phyloP scores from a whole-genome alignment of 2,797 vertebrate genomes.

The Ctenopoma multispine region DNA sequence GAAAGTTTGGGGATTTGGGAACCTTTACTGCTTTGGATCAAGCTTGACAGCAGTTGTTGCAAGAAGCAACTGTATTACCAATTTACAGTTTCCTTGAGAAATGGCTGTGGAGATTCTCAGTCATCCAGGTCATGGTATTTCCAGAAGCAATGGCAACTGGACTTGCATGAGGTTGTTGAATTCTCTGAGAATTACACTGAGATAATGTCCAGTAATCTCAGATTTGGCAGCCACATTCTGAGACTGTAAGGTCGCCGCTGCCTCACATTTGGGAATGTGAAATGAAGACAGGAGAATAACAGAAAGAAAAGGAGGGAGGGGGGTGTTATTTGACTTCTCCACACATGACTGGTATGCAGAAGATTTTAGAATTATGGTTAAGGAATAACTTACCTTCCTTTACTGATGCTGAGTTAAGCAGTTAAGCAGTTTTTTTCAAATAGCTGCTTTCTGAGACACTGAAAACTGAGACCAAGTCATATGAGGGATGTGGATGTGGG shows the following conservation, averaged over 20 bases:
- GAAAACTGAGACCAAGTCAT: slow-evolving; percentile 29
- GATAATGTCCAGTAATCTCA: slow-evolving; percentile 23
- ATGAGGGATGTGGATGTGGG: slow-evolving; percentile 21
- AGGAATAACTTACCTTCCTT: slow-evolving; percentile 36
- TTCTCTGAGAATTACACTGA: slow-evolving; percentile 11
- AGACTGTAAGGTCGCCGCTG: slow-evolving; percentile 21
- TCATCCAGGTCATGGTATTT: background rate
- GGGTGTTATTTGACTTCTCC: slow-evolving; percentile 36
- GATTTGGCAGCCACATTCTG: slow-evolving; percentile 19
- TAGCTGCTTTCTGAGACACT: background rate
- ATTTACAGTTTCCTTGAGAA: slow-evolving; percentile 22
- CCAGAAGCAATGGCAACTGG: background rate
- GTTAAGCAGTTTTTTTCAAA: slow-evolving; percentile 23
- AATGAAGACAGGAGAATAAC: slow-evolving; percentile 39
- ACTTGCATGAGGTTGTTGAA: too few species aligned
- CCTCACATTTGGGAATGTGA: slow-evolving; percentile 29
- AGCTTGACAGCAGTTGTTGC: slow-evolving; percentile 47
- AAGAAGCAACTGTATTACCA: slow-evolving; percentile 43
- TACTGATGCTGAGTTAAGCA: slow-evolving; percentile 53
- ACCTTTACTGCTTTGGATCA: slow-evolving; percentile 48
- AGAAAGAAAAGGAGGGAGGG: slow-evolving; percentile 26
- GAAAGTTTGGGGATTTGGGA: slow-evolving; percentile 35
- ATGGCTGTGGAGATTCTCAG: background rate
- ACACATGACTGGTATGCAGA: slow-evolving; percentile 36
- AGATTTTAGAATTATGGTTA: slow-evolving; percentile 38